Percentiles rank a stretch among this genome's conserved stretches.
Conservation (phyloP, 1,140 invertebrate genomes). For the Ctenoplectra terminalis region DNA sequence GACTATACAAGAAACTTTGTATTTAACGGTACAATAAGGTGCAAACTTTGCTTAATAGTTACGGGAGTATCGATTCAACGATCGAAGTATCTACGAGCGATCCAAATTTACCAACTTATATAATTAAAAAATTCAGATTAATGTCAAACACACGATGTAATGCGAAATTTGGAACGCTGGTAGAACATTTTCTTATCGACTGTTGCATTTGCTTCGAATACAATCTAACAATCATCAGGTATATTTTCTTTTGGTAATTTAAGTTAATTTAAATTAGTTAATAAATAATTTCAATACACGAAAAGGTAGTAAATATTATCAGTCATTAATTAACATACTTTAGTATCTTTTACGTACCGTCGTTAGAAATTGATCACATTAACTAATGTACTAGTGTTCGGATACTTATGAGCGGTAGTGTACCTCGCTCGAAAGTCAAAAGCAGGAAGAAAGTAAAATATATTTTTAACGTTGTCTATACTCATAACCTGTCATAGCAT, state of each 20-base stretch:
- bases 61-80: conserved; percentile 35
- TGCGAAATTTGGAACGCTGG: conserved; percentile 18
- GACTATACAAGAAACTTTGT: conserved; percentile 66
- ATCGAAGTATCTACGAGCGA: conserved; percentile 7
- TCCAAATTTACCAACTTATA: conserved; percentile 28
- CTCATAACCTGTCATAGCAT: too few relatives aligned
- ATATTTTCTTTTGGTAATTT: conserved; percentile 62
- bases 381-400: too few relatives aligned
- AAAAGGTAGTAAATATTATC: too few relatives aligned
- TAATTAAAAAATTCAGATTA: not conserved
- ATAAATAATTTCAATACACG: too few relatives aligned
- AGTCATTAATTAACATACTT: too few relatives aligned
- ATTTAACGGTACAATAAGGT: conserved; percentile 65
- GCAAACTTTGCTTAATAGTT: conserved; percentile 46
- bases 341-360: too few relatives aligned
- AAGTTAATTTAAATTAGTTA: too few relatives aligned
- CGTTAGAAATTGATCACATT: too few relatives aligned
- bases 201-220: conserved; percentile 15
- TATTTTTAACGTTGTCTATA: too few relatives aligned
- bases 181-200: conserved; percentile 23
- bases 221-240: conserved; percentile 21
- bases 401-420: too few relatives aligned
- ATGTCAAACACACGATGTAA: not conserved
- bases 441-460: too few relatives aligned
- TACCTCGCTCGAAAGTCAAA: too few relatives aligned